A percentile compares a stretch with the other conserved stretches of the same genome.
phyloP scores from a whole-genome alignment of 2,113 vertebrate genomes.

The Aythya baeri region DNA sequence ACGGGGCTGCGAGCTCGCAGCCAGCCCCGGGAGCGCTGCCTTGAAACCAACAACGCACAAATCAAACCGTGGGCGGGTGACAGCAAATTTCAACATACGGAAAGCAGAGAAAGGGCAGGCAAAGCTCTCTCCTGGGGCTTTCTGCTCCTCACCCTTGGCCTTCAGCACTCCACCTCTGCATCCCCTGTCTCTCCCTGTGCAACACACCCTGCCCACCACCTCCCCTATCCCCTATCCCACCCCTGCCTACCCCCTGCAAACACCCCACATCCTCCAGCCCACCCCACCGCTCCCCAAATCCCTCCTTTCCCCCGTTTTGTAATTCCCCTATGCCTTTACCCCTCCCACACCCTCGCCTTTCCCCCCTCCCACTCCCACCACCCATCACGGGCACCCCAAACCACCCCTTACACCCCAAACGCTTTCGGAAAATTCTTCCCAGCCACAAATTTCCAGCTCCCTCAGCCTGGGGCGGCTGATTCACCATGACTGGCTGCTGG shows the following conservation, averaged over 20 bases:
- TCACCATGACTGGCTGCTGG: neutral
- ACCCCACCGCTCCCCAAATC: neutral
- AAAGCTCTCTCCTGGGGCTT: neutral
- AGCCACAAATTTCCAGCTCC: neutral
- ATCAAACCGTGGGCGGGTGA: neutral
- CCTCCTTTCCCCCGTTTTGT: neutral
- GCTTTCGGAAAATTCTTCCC: neutral
- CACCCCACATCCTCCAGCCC: neutral
- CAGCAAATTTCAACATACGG: neutral
- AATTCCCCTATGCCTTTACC: accelerated
- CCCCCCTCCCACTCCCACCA: neutral
- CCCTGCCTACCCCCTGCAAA: neutral
- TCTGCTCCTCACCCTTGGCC: neutral
- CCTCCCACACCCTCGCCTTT: neutral
- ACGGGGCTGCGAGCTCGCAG: neutral
- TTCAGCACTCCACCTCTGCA: neutral
- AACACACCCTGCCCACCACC: neutral
- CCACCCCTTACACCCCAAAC: neutral
- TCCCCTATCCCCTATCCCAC: neutral
- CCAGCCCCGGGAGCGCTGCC: neutral
- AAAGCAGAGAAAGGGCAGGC: neutral
- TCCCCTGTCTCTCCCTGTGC: neutral
- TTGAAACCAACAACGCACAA: neutral
- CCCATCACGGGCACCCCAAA: neutral
- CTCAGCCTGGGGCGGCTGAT: neutral